Conservation (phyloP, 2,113 vertebrate species). For the Ptilorrhoa leucosticta region DNA sequence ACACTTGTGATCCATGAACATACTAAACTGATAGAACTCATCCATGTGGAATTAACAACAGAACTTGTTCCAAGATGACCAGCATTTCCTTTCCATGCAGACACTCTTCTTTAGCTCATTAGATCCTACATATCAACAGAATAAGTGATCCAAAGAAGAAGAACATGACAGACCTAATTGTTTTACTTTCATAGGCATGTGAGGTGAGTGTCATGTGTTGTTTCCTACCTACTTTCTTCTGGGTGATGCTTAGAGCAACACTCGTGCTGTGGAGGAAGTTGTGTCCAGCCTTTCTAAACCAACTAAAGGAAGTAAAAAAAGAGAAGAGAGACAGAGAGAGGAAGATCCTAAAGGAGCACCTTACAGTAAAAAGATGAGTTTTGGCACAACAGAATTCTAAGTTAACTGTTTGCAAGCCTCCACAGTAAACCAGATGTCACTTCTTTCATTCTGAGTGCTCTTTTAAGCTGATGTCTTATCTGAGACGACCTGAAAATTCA, state of each 20-base stretch:
- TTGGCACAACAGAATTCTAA: background rate
- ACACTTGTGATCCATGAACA: background rate
- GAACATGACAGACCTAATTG: background rate
- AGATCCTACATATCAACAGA: background rate
- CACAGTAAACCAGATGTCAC: background rate
- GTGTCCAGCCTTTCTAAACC: slow-evolving; percentile 27
- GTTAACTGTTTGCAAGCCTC: slow-evolving; percentile 1
- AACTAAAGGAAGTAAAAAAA: slow-evolving; percentile 43
- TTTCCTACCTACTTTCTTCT: slow-evolving; percentile 8
- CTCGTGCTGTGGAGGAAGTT: slow-evolving; percentile 11
- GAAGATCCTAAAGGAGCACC: slow-evolving; percentile 44
- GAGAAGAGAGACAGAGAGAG: slow-evolving; percentile 60
- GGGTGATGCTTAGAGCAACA: background rate
- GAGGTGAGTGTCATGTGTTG: background rate
- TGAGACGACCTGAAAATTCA: background rate
- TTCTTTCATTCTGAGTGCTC: background rate
- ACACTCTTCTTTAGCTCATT: background rate
- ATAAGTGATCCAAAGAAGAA: background rate
- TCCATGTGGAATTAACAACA: background rate
- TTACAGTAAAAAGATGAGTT: background rate
- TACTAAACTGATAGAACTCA: background rate
- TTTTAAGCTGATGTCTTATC: background rate
- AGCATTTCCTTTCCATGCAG: background rate
- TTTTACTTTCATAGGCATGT: background rate
- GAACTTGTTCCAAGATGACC: background rate